Percentiles rank a stretch among this genome's conserved stretches.
These are phyloP conservation scores for Corythornis cristatus DNA, from an alignment of 2,113 vertebrate genomes.

Conservation along the genomic window DNA sequence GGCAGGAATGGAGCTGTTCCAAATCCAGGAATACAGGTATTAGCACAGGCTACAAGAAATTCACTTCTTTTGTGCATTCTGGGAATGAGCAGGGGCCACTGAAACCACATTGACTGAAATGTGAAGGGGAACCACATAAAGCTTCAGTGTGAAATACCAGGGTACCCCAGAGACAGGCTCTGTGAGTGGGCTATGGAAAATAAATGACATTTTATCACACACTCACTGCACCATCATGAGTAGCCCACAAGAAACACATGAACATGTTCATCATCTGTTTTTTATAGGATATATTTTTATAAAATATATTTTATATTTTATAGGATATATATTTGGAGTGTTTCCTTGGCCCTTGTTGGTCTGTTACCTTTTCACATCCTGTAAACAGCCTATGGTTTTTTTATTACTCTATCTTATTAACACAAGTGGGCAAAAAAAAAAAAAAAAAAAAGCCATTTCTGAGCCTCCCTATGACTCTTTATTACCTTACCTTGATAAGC, in stretches of 20 bases:
- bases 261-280: fast-evolving
- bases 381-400: neutral
- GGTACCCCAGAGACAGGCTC: neutral
- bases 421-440: neutral
- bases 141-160: neutral
- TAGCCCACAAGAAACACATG: neutral
- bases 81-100: neutral
- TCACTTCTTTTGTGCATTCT: neutral
- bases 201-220: neutral
- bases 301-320: no score
- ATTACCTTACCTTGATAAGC: neutral
- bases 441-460: neutral
- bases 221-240: neutral
- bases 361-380: neutral
- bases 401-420: neutral
- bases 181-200: neutral
- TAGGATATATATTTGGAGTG: neutral
- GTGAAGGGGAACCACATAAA: neutral
- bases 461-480: neutral
- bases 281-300: neutral
- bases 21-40: neutral
- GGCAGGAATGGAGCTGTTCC: neutral
- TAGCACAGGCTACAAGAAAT: neutral
- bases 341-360: neutral
- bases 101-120: neutral